A percentile compares a stretch with the other conserved stretches of the same genome.
These are phyloP conservation scores for Gryllus longicercus DNA, from an alignment of 2,888 invertebrate genomes.

Conservation along the genomic window DNA sequence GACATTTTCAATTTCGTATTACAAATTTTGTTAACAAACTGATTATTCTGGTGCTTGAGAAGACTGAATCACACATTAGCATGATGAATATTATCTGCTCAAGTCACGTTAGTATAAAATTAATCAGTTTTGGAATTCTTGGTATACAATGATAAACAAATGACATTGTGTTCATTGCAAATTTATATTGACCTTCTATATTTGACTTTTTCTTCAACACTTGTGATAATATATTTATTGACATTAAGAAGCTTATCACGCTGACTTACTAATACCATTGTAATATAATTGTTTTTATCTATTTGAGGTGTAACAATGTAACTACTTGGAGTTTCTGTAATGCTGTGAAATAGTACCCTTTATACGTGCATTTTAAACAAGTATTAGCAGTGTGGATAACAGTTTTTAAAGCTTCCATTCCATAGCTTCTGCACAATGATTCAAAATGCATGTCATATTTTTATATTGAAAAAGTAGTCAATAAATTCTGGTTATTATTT, in stretches of 20 bases:
- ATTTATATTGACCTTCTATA: background rate
- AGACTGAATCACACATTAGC: background rate
- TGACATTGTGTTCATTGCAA: background rate
- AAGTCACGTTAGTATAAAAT: background rate
- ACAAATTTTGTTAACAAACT: no score
- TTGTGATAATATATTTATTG: conserved; percentile 17
- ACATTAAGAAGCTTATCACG: background rate
- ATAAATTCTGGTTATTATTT: background rate
- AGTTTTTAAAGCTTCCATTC: background rate
- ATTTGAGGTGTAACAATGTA: conserved; percentile 17
- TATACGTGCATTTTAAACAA: background rate
- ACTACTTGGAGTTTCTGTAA: background rate
- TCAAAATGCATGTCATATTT: conserved; percentile 11
- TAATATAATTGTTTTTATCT: conserved; percentile 3
- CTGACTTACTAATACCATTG: conserved; percentile 10
- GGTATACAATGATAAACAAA: background rate
- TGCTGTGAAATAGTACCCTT: background rate
- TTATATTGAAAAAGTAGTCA: background rate
- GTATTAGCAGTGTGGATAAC: background rate
- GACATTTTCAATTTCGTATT: background rate
- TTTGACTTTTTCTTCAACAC: background rate
- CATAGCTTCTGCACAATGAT: conserved; percentile 10
- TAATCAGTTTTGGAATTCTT: background rate
- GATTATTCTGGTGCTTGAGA: background rate
- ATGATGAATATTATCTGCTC: background rate